Conservation (phyloP, 2,888 invertebrate genomes). For the Tillus elongatus region DNA sequence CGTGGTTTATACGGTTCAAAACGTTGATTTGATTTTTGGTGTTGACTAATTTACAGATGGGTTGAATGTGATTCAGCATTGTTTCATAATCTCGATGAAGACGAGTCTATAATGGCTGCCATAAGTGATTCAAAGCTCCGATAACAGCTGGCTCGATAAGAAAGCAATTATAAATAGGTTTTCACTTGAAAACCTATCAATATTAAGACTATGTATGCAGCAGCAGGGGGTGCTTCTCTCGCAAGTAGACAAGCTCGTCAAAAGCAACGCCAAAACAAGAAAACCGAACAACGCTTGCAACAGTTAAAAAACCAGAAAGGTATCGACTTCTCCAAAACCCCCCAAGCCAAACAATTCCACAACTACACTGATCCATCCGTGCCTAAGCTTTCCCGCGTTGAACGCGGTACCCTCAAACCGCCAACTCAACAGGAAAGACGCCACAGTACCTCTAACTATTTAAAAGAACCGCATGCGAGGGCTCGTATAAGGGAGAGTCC, state of each 20-base stretch:
- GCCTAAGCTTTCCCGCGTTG: constrained; percentile 47
- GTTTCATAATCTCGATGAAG: too few species aligned
- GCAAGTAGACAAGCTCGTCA: constrained; percentile 70
- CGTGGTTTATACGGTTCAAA: too few species aligned
- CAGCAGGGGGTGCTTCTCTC: constrained; percentile 79
- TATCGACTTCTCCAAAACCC: constrained; percentile 35
- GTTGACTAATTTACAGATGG: too few species aligned
- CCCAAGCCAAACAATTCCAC: constrained; percentile 47
- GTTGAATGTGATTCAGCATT: too few species aligned
- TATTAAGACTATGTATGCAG: constrained; percentile 81
- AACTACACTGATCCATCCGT: constrained; percentile 46
- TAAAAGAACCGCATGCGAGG: constrained; percentile 31
- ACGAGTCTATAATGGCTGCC: too few species aligned
- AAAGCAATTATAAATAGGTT: too few species aligned
- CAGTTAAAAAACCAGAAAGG: constrained; percentile 45
- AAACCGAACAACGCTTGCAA: constrained; percentile 35
- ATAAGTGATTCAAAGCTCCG: too few species aligned
- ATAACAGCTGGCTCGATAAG: too few species aligned
- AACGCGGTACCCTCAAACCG: constrained; percentile 37
- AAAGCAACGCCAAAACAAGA: constrained; percentile 45
- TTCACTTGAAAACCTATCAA: too few species aligned
- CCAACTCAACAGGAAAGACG: constrained; percentile 34
- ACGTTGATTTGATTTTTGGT: too few species aligned
- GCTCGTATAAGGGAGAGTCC: constrained; percentile 38
- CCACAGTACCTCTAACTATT: constrained; percentile 38